These are phyloP conservation scores for Reticulitermes speratus DNA, from an alignment of 1,140 invertebrate species.

Conservation along the genomic window DNA sequence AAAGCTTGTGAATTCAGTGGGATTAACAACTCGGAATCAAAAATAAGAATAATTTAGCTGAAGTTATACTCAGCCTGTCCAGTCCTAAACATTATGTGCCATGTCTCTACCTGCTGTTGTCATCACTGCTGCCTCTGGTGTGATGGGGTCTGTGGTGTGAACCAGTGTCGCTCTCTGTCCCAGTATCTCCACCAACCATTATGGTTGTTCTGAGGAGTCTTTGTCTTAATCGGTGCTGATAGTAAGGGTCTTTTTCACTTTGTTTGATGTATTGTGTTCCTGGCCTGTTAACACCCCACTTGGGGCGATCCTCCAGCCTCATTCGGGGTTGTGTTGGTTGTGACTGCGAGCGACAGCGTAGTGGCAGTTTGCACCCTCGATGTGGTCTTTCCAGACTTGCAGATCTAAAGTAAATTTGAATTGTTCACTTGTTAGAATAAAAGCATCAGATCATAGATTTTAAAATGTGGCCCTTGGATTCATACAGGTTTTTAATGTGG, in stretches of 20 bases:
- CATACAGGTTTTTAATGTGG: no score
- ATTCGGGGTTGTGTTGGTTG: conserved; percentile 42
- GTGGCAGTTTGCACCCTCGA: conserved; percentile 28
- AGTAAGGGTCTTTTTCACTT: conserved; percentile 73
- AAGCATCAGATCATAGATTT: no score
- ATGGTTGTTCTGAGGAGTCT: conserved; percentile 50
- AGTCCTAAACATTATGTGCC: background rate
- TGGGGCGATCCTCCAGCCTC: conserved; percentile 59
- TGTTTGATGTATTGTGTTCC: conserved; percentile 72
- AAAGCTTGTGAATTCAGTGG: no score
- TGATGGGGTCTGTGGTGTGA: background rate
- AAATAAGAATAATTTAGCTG: no score
- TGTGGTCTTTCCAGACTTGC: conserved; percentile 40
- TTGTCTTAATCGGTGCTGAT: conserved; percentile 62
- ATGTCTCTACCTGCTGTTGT: background rate
- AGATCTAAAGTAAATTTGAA: conserved; percentile 31
- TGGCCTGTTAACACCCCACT: conserved; percentile 67
- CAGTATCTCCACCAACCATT: conserved; percentile 24
- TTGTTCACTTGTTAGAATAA: no score
- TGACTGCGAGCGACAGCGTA: conserved; percentile 31
- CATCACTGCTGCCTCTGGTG: background rate
- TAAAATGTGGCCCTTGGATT: no score
- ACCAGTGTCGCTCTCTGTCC: conserved; percentile 21
- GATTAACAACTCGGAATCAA: no score
- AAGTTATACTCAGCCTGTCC: background rate